These are phyloP conservation scores for Apocrypta bakeri DNA, from an alignment of 1,140 invertebrate species.

Conservation along the genomic window DNA sequence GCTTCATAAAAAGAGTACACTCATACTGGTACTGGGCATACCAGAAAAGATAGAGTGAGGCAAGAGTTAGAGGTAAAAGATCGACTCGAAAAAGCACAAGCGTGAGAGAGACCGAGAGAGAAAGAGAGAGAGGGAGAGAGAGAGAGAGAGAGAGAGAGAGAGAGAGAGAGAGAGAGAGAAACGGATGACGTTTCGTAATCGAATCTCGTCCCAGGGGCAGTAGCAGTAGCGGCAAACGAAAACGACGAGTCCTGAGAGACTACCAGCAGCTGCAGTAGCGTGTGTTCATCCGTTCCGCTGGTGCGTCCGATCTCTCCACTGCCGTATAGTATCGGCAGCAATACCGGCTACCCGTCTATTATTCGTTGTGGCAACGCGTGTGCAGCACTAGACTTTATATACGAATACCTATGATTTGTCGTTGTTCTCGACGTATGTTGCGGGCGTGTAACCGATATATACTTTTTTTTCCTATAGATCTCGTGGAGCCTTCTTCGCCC, in stretches of 20 bases:
- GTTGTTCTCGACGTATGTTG: slow-evolving; percentile 63
- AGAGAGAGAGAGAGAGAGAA: slow-evolving; percentile 32
- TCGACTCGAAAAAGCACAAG: slow-evolving; percentile 22
- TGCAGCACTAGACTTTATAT: slow-evolving; percentile 52
- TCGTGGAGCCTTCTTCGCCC: neutral
- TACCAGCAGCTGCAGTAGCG: slow-evolving; percentile 53
- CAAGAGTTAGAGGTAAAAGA: slow-evolving; percentile 17
- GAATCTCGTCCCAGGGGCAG: slow-evolving; percentile 61
- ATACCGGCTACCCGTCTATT: slow-evolving; percentile 64
- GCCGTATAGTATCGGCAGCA: slow-evolving; percentile 51
- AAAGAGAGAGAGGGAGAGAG: no score
- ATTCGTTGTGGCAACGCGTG: slow-evolving; percentile 64
- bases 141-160: no score
- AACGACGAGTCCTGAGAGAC: slow-evolving; percentile 52
- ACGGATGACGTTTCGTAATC: slow-evolving; percentile 67
- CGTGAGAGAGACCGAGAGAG: slow-evolving; percentile 27
- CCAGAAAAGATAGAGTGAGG: neutral
- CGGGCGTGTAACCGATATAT: slow-evolving; percentile 40
- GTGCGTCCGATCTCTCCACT: slow-evolving; percentile 24
- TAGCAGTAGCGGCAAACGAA: neutral
- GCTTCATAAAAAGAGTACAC: neutral
- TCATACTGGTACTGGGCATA: no score
- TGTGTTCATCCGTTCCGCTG: slow-evolving; percentile 58
- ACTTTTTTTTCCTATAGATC: neutral
- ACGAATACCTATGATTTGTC: slow-evolving; percentile 66